These are phyloP conservation scores for Streptopelia turtur DNA, from an alignment of 2,797 vertebrate species.

Conservation along the genomic window DNA sequence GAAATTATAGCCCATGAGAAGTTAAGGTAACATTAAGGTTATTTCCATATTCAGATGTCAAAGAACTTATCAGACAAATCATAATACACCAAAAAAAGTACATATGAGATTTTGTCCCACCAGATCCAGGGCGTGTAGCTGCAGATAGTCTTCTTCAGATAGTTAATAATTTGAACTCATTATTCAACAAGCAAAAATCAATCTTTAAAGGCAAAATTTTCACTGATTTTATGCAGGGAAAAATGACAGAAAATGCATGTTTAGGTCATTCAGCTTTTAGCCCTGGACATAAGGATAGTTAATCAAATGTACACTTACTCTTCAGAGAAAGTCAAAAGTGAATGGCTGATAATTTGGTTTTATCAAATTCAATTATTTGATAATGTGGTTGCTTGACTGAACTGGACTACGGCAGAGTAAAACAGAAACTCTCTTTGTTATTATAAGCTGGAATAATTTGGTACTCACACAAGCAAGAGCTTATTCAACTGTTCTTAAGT, in stretches of 20 bases:
- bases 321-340: not conserved
- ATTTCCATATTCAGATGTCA: not conserved
- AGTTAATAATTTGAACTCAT: not conserved
- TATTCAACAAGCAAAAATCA: not conserved
- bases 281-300: not conserved
- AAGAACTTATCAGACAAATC: not conserved
- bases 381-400: not conserved
- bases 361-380: not conserved
- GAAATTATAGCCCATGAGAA: not conserved
- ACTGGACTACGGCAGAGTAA: not conserved
- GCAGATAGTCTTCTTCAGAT: not conserved
- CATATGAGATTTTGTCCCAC: fast-evolving
- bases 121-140: not conserved
- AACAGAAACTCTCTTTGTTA: not conserved
- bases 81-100: not conserved
- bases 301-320: not conserved
- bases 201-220: not conserved
- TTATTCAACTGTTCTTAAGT: not conserved
- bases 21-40: not conserved
- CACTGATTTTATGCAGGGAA: not conserved
- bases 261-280: not conserved
- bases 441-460: not conserved
- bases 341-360: not conserved
- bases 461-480: not conserved
- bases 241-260: not conserved